Evolutionary conservation across 2,113 vertebrate genomes (phyloP).

Genomic region (Pagrus major): DNA sequence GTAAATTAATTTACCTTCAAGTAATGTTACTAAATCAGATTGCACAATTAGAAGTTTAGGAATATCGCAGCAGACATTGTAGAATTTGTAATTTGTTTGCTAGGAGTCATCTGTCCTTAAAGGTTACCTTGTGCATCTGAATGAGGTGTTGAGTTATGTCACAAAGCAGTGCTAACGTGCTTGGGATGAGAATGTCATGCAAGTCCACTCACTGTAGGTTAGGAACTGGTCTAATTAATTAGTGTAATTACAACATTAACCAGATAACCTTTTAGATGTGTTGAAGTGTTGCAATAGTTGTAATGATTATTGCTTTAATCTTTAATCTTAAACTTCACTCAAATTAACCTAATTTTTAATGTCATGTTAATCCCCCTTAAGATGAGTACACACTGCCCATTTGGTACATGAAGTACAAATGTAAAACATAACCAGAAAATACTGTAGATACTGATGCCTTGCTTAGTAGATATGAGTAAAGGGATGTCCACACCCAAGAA

Average conservation of each 20-base stretch:
- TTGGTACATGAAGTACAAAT: constrained; percentile 67
- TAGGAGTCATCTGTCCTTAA: neutral
- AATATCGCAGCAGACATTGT: neutral
- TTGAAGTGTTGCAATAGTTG: neutral
- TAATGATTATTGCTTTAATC: neutral
- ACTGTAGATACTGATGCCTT: constrained; percentile 36
- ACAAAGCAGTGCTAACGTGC: too few relatives aligned
- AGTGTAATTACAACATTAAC: neutral
- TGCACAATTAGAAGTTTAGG: neutral
- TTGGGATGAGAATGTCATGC: too few relatives aligned
- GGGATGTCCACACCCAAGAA: too few relatives aligned
- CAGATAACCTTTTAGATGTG: neutral
- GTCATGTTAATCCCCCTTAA: neutral
- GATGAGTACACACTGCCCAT: constrained; percentile 70
- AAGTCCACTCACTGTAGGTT: neutral
- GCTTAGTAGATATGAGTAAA: constrained; percentile 48
- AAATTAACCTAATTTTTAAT: neutral
- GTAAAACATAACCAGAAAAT: constrained; percentile 37
- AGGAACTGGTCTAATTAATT: neutral
- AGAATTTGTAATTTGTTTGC: neutral
- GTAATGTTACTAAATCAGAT: neutral
- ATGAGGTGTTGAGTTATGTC: too few relatives aligned
- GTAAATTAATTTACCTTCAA: too few relatives aligned
- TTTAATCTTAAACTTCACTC: too few relatives aligned
- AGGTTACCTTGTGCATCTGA: too few relatives aligned